phyloP scores from a whole-genome alignment of 2,113 vertebrate genomes.

The Colius striatus region DNA sequence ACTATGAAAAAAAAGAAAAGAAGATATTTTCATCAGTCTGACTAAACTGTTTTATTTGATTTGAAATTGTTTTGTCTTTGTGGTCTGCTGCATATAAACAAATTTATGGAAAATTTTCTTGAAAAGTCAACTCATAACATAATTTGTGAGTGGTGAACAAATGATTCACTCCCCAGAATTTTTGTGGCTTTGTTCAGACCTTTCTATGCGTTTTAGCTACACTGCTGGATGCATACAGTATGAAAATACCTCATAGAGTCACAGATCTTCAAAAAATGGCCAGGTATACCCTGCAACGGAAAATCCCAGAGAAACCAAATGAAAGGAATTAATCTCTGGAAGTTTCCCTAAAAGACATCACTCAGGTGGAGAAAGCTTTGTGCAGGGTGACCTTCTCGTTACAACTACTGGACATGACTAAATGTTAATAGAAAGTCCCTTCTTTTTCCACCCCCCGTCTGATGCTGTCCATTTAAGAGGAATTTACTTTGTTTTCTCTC shows the following conservation, averaged over 20 bases:
- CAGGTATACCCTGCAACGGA: neutral
- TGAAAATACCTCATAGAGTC: neutral
- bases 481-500: neutral
- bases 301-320: neutral
- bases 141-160: conserved; percentile 34
- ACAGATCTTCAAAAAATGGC: neutral
- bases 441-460: fast-evolving
- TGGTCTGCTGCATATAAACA: conserved; percentile 16
- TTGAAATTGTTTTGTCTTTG: conserved; percentile 45
- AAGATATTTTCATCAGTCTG: neutral
- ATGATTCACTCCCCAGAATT: conserved; percentile 6
- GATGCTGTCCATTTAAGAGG: neutral
- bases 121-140: neutral
- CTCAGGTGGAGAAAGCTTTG: neutral
- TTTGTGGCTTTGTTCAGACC: conserved; percentile 20
- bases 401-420: neutral
- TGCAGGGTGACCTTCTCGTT: neutral
- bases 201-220: conserved; percentile 4
- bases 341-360: neutral
- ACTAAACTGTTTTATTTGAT: conserved; percentile 4
- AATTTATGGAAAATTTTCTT: conserved; percentile 19
- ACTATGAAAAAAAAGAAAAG: neutral
- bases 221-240: neutral
- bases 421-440: neutral
- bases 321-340: neutral